Evolutionary conservation across 2,797 vertebrate genomes (phyloP).

Genomic region (Apodemus agrarius): DNA sequence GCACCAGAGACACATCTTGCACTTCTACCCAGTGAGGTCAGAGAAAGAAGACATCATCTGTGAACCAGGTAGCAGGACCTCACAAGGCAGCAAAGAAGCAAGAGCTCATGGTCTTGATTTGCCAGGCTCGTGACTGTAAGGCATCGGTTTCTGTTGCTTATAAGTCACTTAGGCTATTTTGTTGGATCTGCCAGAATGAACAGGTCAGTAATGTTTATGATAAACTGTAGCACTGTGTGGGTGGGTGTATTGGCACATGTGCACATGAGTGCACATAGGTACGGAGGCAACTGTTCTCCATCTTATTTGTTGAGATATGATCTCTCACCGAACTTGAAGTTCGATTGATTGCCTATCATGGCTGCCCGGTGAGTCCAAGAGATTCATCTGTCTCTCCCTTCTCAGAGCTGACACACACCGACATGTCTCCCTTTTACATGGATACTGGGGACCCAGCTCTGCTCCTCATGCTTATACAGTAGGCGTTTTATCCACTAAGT

Average conservation of each 20-base stretch:
- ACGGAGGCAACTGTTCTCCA: neutral
- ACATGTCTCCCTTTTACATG: neutral
- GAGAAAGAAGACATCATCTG: neutral
- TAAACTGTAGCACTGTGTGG: neutral
- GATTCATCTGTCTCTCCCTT: neutral
- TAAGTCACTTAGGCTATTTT: neutral
- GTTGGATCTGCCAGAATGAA: neutral
- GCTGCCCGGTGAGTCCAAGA: neutral
- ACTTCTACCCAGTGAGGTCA: neutral
- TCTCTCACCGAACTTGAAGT: neutral
- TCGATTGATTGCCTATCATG: neutral
- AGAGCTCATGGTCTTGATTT: neutral
- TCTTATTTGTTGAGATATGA: neutral
- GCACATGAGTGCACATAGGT: neutral
- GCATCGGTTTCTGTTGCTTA: neutral
- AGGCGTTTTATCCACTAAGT: neutral
- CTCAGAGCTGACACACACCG: neutral
- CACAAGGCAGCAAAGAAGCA: neutral
- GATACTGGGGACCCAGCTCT: neutral
- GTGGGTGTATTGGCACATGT: neutral
- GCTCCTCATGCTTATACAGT: too few relatives aligned
- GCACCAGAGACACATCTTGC: neutral
- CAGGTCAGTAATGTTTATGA: neutral
- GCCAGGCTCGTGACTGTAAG: neutral
- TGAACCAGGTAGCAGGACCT: neutral